A percentile compares a stretch with the other conserved stretches of the same genome.
phyloP scores from a whole-genome alignment of 1,140 invertebrate genomes.

The Apis laboriosa region DNA sequence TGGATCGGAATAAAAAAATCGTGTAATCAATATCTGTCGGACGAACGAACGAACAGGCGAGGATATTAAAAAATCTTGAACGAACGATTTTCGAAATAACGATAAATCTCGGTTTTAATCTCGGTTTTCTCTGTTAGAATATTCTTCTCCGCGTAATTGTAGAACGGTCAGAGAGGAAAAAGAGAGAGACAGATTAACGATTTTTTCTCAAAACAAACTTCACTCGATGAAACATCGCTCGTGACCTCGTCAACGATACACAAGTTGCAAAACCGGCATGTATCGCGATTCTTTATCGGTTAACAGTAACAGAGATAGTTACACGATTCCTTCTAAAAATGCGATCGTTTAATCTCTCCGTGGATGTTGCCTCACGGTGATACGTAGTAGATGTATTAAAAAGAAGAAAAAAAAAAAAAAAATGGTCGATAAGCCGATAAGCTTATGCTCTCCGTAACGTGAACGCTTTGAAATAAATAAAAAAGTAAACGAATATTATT shows the following conservation, averaged over 20 bases:
- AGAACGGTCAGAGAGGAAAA: too few relatives aligned
- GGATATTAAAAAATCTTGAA: too few relatives aligned
- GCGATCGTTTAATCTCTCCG: neutral
- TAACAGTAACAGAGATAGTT: neutral
- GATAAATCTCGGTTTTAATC: too few relatives aligned
- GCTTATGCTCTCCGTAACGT: neutral
- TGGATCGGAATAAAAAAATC: too few relatives aligned
- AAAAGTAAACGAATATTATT: neutral
- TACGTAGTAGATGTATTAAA: neutral
- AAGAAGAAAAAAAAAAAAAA: neutral
- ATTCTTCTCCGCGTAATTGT: too few relatives aligned
- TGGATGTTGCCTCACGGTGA: neutral
- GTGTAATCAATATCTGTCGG: too few relatives aligned
- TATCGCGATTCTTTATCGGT: conserved; percentile 14
- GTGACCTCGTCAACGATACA: neutral
- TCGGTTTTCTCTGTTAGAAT: too few relatives aligned
- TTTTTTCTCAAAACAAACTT: neutral
- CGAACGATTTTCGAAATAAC: too few relatives aligned
- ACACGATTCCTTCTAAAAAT: neutral
- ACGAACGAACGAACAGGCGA: too few relatives aligned
- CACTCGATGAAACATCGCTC: neutral
- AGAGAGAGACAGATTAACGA: neutral
- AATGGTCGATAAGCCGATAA: conserved; percentile 12
- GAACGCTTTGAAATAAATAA: neutral
- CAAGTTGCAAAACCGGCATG: neutral